phyloP scores from a whole-genome alignment of 2,113 vertebrate genomes.

The Crotalus viridis region DNA sequence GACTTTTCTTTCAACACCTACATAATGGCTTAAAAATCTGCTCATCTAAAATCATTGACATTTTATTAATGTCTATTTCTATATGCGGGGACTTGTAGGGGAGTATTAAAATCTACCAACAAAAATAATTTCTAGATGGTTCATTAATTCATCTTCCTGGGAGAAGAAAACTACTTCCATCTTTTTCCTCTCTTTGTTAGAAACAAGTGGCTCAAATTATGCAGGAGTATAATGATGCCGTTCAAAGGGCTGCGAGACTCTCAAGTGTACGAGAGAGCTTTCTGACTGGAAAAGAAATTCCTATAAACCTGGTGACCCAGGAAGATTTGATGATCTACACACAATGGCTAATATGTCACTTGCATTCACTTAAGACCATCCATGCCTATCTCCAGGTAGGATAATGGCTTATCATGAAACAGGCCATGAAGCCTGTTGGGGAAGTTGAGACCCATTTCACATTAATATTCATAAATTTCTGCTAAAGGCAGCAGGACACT shows the following conservation, averaged over 20 bases:
- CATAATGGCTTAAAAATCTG: background rate
- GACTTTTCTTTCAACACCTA: too few relatives aligned
- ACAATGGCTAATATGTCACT: constrained; percentile 71
- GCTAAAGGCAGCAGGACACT: background rate
- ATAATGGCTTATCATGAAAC: background rate
- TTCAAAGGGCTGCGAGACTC: constrained; percentile 73
- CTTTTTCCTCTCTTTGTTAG: constrained; percentile 22
- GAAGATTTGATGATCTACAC: constrained; percentile 74
- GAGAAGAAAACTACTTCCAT: background rate
- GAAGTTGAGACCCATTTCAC: background rate
- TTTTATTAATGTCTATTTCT: background rate
- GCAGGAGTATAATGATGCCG: constrained; percentile 66
- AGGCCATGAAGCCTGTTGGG: background rate
- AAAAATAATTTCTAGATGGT: background rate
- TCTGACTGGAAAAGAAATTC: constrained; percentile 62
- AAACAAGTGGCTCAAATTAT: constrained; percentile 66
- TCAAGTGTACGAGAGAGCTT: constrained; percentile 67
- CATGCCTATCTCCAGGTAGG: constrained; percentile 72
- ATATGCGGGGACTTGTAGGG: background rate
- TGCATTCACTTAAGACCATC: constrained; percentile 69
- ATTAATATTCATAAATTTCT: background rate
- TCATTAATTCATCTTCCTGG: background rate
- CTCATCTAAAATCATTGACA: background rate
- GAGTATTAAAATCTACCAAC: background rate
- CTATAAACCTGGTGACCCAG: constrained; percentile 50